Evolutionary conservation across 2,113 vertebrate species (phyloP).

Genomic region (Pteruthius melanotis): DNA sequence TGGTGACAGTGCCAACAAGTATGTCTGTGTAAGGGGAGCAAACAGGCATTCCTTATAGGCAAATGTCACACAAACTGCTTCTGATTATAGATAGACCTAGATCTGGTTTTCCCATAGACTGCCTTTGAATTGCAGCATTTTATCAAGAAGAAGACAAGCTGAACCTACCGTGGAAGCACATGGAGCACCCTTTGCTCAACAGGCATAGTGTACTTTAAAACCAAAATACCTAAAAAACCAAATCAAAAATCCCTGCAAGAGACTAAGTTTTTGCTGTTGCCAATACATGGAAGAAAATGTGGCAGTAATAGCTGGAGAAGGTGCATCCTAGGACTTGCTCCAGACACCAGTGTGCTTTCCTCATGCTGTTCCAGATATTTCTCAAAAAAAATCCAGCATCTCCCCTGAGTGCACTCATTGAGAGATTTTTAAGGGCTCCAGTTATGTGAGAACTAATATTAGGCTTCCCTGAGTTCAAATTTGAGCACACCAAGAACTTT

Average conservation of each 20-base stretch:
- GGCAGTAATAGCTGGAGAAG: background rate
- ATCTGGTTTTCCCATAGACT: background rate
- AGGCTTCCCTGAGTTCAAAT: background rate
- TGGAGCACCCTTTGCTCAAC: background rate
- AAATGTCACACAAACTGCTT: background rate
- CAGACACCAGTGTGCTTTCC: background rate
- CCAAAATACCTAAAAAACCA: background rate
- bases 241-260: background rate
- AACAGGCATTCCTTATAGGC: background rate
- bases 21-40: background rate
- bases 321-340: background rate
- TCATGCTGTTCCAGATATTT: background rate
- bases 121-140: background rate
- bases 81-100: background rate
- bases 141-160: background rate
- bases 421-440: background rate
- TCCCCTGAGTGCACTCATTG: rapidly evolving
- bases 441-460: background rate
- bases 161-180: background rate
- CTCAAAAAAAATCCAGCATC: background rate
- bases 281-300: background rate
- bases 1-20: background rate
- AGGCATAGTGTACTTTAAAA: background rate
- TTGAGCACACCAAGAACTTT: background rate
- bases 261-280: background rate